Conservation (phyloP, 2,797 vertebrate species). For the Catamblyrhynchus diadema region DNA sequence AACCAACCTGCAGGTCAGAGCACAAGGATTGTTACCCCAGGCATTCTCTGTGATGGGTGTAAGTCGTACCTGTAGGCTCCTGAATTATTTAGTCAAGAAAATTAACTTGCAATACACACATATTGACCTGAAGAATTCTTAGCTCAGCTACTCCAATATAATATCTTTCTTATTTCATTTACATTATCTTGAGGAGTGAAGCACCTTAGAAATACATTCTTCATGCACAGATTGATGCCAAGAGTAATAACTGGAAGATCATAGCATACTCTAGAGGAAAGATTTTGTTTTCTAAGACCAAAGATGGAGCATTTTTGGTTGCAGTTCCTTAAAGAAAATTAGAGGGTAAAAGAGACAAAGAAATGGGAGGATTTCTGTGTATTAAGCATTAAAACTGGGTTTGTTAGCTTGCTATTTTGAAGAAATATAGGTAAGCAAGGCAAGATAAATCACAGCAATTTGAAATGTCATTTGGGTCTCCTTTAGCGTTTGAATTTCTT, state of each 20-base stretch:
- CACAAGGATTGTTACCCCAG: background rate
- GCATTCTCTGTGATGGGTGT: background rate
- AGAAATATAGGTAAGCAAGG: slow-evolving; percentile 59
- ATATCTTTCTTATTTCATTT: slow-evolving; percentile 5
- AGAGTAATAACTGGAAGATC: slow-evolving; percentile 15
- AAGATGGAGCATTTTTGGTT: background rate
- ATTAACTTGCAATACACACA: background rate
- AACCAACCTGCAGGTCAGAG: background rate
- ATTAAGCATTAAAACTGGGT: slow-evolving; percentile 42
- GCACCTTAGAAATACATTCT: background rate
- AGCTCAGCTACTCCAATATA: background rate
- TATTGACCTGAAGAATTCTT: background rate
- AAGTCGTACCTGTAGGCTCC: background rate
- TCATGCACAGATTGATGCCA: background rate
- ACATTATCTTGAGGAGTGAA: background rate
- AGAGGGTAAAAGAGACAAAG: background rate
- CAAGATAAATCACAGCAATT: slow-evolving; percentile 68
- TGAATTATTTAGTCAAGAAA: background rate
- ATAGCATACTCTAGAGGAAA: background rate
- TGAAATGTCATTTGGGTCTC: slow-evolving; percentile 59
- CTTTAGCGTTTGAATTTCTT: slow-evolving; percentile 63
- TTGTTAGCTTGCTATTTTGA: slow-evolving; percentile 68
- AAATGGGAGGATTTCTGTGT: background rate
- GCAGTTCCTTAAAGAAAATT: slow-evolving; percentile 15
- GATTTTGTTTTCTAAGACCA: slow-evolving; percentile 6